Evolutionary conservation across 2,113 vertebrate species (phyloP).

Genomic region (Naja naja): DNA sequence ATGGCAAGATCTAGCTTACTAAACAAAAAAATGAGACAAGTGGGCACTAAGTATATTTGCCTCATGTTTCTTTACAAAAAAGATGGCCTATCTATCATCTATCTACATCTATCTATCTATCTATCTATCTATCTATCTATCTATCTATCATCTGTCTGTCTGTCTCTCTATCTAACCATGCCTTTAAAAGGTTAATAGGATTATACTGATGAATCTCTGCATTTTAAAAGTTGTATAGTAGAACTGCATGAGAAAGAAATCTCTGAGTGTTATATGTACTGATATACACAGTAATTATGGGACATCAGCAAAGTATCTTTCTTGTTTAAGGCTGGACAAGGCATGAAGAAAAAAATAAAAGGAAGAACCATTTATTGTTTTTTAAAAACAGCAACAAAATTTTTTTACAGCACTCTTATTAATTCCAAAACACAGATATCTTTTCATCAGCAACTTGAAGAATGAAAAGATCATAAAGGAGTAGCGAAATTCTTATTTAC

Average conservation of each 20-base stretch:
- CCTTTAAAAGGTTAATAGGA: not conserved
- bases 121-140: not conserved
- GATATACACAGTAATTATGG: not conserved
- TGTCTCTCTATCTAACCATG: not conserved
- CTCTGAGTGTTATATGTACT: not conserved
- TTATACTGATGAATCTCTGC: not conserved
- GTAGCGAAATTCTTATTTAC: not conserved
- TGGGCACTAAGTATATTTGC: not conserved
- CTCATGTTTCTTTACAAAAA: not conserved
- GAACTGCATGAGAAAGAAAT: not conserved
- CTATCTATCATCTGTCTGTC: not conserved
- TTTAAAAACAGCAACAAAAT: not conserved
- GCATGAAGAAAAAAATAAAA: not conserved
- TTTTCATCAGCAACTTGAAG: not conserved
- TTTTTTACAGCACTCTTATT: not conserved
- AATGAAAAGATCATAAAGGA: not conserved
- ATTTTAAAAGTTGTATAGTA: not conserved
- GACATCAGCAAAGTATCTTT: not conserved
- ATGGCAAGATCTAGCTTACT: not conserved
- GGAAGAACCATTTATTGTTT: not conserved
- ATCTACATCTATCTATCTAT: not conserved
- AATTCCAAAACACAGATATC: not conserved
- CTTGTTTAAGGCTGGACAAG: not conserved
- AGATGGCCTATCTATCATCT: not conserved
- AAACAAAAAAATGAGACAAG: not conserved